Evolutionary conservation across 2,113 vertebrate species (phyloP), one percentile per base, ranked within the genome.

Genomic region (Amia ocellicauda): DNA sequence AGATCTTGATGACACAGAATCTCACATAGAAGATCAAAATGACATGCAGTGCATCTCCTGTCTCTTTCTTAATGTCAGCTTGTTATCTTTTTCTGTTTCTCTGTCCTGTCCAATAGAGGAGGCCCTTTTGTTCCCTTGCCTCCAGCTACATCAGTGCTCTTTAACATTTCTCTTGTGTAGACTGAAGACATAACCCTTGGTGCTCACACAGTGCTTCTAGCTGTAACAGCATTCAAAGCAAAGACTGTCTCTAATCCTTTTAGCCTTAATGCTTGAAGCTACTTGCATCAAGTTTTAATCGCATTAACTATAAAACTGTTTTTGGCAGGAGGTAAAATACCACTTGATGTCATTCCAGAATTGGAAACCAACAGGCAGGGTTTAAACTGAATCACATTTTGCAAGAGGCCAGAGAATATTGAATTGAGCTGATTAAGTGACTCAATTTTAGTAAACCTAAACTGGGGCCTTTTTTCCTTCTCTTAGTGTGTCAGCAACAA

Each of bases 361-460:
- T 29, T 24, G 26, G 26, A 29, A 28, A 56, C 14, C 26, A 29
- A 17, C 3, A 16, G 28, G 16, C 26, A 56, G 28, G n/a, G 54
- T 29, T 56, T 31, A 11, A 53, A 68, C 80, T 28, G 63, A 82
- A 83, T 83, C 69, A 55, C 75, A 80, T 82, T 81, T 36, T 75
- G 57, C 51, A 64, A 65, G 63, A 60, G 71, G 75, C 19, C 56
- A 45, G 41, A 72, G 29, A 70, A 71, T 76, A 85, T 86, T 78
- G 58, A 61, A 78, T 78, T 79, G 78, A 73, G 68, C 72, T 82
- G 80, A 85, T 85, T 83, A 88, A 85, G 79, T 78, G 81, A 85
- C 82, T 81, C 67, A 74, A 83, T 87, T 83, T 80, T 77, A 68
- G 66, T 71, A 78, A 80, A 74, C 61, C 79, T 71, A 78, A 80